Evolutionary conservation across 2,797 vertebrate genomes (phyloP).

Genomic region (Eulemur rubriventer): DNA sequence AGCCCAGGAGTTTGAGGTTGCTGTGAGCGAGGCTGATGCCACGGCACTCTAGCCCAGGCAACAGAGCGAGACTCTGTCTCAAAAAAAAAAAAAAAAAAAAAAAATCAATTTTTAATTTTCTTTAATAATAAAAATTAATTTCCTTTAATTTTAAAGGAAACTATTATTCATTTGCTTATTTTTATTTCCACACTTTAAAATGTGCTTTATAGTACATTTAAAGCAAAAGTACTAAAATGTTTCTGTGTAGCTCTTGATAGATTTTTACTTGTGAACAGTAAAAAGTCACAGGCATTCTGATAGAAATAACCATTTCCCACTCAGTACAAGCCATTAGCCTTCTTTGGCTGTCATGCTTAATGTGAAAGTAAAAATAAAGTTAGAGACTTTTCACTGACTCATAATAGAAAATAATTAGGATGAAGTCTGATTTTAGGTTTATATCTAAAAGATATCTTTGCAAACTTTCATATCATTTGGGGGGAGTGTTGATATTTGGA

Average conservation of each 20-base stretch:
- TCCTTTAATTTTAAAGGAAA: background rate
- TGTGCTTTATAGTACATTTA: background rate
- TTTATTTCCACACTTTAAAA: background rate
- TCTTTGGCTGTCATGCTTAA: background rate
- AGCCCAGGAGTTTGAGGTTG: too few relatives aligned
- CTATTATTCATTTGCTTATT: background rate
- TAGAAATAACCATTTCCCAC: background rate
- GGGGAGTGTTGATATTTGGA: background rate
- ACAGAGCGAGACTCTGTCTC: too few relatives aligned
- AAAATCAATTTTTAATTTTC: background rate
- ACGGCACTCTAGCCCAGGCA: too few relatives aligned
- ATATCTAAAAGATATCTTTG: background rate
- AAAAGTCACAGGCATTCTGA: background rate
- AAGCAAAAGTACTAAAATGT: background rate
- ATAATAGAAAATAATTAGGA: background rate
- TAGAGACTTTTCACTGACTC: background rate
- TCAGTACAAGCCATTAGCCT: background rate
- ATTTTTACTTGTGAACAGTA: background rate
- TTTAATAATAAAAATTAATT: background rate
- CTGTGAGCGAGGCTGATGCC: too few relatives aligned
- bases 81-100: too few relatives aligned
- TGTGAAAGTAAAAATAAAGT: background rate
- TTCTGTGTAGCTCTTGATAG: background rate
- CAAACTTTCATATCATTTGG: background rate
- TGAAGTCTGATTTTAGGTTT: background rate